Percentiles rank a stretch among this genome's conserved stretches.
phyloP scores from a whole-genome alignment of 2,888 invertebrate species.

The Campaea margaritaria region DNA sequence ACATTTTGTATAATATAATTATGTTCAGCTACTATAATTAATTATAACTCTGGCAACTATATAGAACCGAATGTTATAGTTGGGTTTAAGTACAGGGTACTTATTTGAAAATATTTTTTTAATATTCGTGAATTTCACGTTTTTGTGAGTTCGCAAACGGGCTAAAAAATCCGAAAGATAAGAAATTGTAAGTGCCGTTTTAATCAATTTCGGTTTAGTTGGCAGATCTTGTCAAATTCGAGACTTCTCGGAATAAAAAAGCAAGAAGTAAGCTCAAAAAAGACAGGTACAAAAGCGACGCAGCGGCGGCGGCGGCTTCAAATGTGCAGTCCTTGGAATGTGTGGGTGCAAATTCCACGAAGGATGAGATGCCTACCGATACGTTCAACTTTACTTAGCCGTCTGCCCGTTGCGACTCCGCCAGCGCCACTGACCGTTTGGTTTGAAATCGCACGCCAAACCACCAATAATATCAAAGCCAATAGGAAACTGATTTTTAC shows the following conservation, averaged over 20 bases:
- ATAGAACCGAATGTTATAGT: background rate
- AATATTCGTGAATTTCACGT: too few relatives aligned
- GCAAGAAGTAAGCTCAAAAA: conserved; percentile 49
- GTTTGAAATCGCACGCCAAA: conserved; percentile 56
- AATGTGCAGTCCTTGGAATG: conserved; percentile 61
- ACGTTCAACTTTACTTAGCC: conserved; percentile 68
- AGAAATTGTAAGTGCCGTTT: too few relatives aligned
- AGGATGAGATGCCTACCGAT: conserved; percentile 73
- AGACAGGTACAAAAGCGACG: conserved; percentile 51
- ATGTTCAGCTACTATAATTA: too few relatives aligned
- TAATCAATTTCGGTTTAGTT: conserved; percentile 5
- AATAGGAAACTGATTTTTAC: background rate
- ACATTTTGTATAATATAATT: too few relatives aligned
- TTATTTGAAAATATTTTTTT: background rate
- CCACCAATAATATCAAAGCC: conserved; percentile 4
- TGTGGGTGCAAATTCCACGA: conserved; percentile 80
- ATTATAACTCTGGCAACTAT: too few relatives aligned
- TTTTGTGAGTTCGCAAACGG: too few relatives aligned
- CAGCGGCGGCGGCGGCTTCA: conserved; percentile 46
- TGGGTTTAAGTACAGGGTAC: background rate
- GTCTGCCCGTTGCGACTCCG: conserved; percentile 46
- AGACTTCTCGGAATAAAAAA: conserved; percentile 55
- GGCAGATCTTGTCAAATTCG: conserved; percentile 23
- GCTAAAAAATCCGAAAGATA: too few relatives aligned
- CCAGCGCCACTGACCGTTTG: conserved; percentile 58